phyloP scores from a whole-genome alignment of 2,888 invertebrate genomes.

The Lumbricus terrestris region DNA sequence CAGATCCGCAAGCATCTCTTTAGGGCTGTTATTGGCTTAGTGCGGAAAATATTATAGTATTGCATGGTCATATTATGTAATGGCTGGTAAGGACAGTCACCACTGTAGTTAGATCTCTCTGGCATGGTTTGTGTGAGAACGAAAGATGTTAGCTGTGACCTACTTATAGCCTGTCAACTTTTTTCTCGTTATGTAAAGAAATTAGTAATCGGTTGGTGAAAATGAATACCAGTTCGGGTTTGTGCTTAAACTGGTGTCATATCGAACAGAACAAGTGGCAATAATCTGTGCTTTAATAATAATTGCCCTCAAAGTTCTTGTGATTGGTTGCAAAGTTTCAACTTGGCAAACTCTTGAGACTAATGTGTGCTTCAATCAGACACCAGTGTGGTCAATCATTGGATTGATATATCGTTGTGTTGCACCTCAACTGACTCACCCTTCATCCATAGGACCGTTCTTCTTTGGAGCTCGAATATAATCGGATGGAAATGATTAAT shows the following conservation, averaged over 20 bases:
- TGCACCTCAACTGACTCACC: background rate
- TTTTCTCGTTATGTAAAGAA: background rate
- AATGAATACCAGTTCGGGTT: background rate
- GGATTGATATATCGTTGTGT: background rate
- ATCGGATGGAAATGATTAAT: background rate
- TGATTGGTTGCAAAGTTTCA: too few species aligned
- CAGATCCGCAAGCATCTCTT: background rate
- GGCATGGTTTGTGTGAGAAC: background rate
- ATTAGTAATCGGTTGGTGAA: background rate
- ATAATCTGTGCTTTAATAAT: too few species aligned
- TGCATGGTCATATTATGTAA: background rate
- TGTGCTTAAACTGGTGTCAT: background rate
- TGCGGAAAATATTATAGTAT: background rate
- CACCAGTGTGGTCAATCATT: too few species aligned
- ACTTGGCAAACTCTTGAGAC: too few species aligned
- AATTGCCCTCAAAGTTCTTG: too few species aligned
- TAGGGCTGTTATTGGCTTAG: background rate
- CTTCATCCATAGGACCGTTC: background rate
- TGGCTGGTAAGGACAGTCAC: background rate
- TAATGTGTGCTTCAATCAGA: too few species aligned
- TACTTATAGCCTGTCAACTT: background rate
- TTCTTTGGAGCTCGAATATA: background rate
- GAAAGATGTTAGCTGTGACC: background rate
- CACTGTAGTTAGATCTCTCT: background rate
- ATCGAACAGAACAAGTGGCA: too few species aligned